Percentiles rank a stretch among this genome's conserved stretches.
These are phyloP conservation scores for Erpornis zantholeuca DNA, from an alignment of 2,113 vertebrate genomes.

Conservation along the genomic window DNA sequence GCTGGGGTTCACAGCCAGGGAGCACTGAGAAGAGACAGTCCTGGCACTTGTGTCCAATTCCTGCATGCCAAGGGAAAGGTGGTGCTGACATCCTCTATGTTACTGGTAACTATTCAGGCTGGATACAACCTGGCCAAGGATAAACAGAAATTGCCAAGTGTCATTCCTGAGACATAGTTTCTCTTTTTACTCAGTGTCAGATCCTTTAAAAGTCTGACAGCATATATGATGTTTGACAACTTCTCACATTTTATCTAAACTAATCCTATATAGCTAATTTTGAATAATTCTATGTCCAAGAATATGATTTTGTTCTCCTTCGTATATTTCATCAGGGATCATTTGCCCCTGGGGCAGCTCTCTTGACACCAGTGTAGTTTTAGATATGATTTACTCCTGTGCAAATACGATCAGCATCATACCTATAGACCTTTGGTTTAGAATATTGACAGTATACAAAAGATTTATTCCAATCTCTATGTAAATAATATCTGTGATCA, in stretches of 20 bases:
- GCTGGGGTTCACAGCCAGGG: background rate
- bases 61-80: background rate
- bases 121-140: background rate
- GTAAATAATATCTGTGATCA: conserved; percentile 37
- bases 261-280: background rate
- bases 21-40: background rate
- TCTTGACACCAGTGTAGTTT: background rate
- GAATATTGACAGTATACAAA: background rate
- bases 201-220: conserved; percentile 6
- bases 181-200: background rate
- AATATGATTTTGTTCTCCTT: background rate
- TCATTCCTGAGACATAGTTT: background rate
- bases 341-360: background rate
- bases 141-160: background rate
- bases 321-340: background rate
- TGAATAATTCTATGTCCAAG: conserved; percentile 17
- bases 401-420: background rate
- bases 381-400: background rate
- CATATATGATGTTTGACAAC: background rate
- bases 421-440: background rate
- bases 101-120: background rate
- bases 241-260: background rate
- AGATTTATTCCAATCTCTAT: background rate
- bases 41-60: background rate
- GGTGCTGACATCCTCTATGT: rapidly evolving